Percentiles rank a stretch among this genome's conserved stretches.
Conservation (phyloP, 2,888 invertebrate genomes). For the Leucozona laternaria region DNA sequence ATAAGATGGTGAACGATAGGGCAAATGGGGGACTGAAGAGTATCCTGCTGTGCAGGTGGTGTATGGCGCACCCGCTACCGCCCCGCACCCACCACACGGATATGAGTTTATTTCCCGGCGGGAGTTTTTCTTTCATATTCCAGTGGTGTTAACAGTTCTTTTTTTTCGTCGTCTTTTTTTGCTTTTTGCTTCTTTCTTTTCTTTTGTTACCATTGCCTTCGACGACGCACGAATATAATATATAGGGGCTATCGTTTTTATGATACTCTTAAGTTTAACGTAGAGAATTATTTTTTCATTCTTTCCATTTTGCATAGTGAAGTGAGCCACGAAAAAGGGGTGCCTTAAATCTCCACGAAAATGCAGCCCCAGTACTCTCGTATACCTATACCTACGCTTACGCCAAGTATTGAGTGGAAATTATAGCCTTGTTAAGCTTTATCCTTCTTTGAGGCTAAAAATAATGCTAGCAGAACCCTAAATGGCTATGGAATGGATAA, state of each 20-base stretch:
- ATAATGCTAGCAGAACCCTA: slow-evolving; percentile 39
- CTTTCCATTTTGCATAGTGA: slow-evolving; percentile 1
- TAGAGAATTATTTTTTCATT: background rate
- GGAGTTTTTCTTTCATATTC: slow-evolving; percentile 66
- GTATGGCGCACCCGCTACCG: background rate
- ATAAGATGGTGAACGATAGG: slow-evolving; percentile 61
- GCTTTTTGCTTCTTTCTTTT: background rate
- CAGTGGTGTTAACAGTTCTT: slow-evolving; percentile 29
- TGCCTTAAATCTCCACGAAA: slow-evolving; percentile 4
- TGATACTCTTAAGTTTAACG: slow-evolving; percentile 40
- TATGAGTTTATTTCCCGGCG: slow-evolving; percentile 73
- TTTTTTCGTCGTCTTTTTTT: slow-evolving; percentile 17
- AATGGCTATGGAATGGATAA: slow-evolving; percentile 64
- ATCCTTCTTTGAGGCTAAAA: slow-evolving; percentile 42
- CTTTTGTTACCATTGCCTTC: slow-evolving; percentile 32
- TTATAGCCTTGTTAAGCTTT: slow-evolving; percentile 67
- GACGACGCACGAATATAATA: slow-evolving; percentile 34
- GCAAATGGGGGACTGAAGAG: background rate
- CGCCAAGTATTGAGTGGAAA: slow-evolving; percentile 51
- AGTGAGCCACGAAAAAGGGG: background rate
- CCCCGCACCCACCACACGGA: slow-evolving; percentile 26
- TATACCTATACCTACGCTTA: background rate
- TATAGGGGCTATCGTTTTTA: slow-evolving; percentile 60
- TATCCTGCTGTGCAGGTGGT: slow-evolving; percentile 63
- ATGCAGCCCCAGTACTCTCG: slow-evolving; percentile 16